Conservation (phyloP, 1,140 invertebrate genomes). For the Chelonus insularis region DNA sequence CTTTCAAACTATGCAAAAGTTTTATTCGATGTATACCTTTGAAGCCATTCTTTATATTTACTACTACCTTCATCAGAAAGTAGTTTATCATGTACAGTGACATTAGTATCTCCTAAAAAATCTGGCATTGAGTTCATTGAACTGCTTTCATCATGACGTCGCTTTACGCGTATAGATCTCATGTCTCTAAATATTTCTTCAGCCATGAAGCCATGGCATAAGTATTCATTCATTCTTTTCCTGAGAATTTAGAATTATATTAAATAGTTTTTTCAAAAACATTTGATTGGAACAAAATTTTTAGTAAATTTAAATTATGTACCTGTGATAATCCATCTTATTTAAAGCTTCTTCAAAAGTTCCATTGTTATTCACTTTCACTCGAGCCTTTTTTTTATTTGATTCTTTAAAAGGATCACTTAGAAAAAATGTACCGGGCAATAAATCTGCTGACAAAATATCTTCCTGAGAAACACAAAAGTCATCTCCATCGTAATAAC, state of each 20-base stretch:
- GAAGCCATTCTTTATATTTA: slow-evolving; percentile 70
- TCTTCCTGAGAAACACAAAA: slow-evolving; percentile 64
- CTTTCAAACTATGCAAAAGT: no score
- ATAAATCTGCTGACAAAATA: slow-evolving; percentile 65
- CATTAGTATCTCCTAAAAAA: slow-evolving; percentile 38
- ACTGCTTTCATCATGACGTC: slow-evolving; percentile 52
- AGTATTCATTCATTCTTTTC: slow-evolving; percentile 73
- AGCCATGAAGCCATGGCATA: slow-evolving; percentile 70
- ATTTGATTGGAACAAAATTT: neutral
- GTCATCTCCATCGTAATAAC: slow-evolving; percentile 55
- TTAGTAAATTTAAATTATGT: slow-evolving; percentile 19
- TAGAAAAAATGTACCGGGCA: slow-evolving; percentile 65
- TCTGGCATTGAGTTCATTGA: slow-evolving; percentile 34
- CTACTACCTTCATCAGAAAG: slow-evolving; percentile 68
- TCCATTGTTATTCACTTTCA: slow-evolving; percentile 52
- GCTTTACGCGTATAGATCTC: slow-evolving; percentile 53
- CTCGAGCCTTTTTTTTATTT: slow-evolving; percentile 26
- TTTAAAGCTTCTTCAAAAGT: slow-evolving; percentile 63
- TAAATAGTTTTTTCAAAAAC: neutral
- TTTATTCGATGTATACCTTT: slow-evolving; percentile 57
- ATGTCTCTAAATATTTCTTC: slow-evolving; percentile 70
- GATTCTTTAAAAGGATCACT: slow-evolving; percentile 41
- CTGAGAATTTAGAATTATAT: slow-evolving; percentile 44
- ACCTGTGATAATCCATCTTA: slow-evolving; percentile 69
- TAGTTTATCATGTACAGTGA: slow-evolving; percentile 60